A percentile compares a stretch with the other conserved stretches of the same genome.
Conservation (phyloP, 2,797 vertebrate genomes). For the Notolabrus celidotus region DNA sequence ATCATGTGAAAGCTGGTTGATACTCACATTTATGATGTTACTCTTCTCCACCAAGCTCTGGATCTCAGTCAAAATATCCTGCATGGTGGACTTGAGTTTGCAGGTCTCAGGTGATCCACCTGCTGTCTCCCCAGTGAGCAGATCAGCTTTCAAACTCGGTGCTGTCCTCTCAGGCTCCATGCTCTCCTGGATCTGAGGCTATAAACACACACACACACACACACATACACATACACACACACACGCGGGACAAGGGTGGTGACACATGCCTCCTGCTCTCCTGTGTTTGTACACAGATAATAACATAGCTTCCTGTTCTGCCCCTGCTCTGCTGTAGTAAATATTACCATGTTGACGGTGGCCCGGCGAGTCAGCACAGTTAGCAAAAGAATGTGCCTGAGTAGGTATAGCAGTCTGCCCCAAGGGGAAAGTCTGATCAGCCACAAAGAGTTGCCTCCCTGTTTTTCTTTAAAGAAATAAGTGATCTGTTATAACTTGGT, state of each 20-base stretch:
- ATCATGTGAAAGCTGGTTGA: background rate
- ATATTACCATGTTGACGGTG: constrained; percentile 31
- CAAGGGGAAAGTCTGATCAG: constrained; percentile 47
- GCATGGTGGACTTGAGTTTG: constrained; percentile 55
- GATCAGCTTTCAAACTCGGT: constrained; percentile 7
- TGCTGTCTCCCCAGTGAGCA: constrained; percentile 9
- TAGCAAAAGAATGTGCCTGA: constrained; percentile 71
- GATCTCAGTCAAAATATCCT: constrained; percentile 67
- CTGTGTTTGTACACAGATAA: constrained; percentile 62
- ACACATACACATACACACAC: too few relatives aligned
- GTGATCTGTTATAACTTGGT: constrained; percentile 45
- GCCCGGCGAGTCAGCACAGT: constrained; percentile 63
- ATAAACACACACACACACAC: constrained; percentile 25
- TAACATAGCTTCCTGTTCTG: constrained; percentile 67
- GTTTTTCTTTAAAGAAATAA: constrained; percentile 27
- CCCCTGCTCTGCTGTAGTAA: constrained; percentile 14
- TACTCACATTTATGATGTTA: constrained; percentile 78
- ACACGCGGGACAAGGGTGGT: constrained; percentile 43
- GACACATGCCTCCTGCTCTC: constrained; percentile 42
- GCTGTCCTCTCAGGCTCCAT: constrained; percentile 40
- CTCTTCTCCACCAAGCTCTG: constrained; percentile 72
- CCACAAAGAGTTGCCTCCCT: constrained; percentile 7
- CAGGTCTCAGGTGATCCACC: constrained; percentile 30
- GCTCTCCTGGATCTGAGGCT: constrained; percentile 54
- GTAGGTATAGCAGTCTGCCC: constrained; percentile 54